Conservation (phyloP, 2,797 vertebrate species). For the Gila robusta region DNA sequence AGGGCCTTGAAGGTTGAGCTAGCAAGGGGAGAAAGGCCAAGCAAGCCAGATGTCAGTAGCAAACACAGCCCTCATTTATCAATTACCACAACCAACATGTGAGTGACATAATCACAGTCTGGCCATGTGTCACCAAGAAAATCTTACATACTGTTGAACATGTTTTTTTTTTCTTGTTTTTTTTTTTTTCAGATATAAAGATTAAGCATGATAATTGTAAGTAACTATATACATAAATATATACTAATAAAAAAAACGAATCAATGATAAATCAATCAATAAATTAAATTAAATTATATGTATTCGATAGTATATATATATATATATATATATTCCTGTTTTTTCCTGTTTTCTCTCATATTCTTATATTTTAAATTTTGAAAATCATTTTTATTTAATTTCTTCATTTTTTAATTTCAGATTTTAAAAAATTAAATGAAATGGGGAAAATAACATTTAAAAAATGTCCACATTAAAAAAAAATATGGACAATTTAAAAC, state of each 20-base stretch:
- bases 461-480: not conserved
- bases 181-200: not conserved
- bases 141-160: not conserved
- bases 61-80: slow-evolving; percentile 79
- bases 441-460: too few relatives aligned
- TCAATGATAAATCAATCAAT: too few relatives aligned
- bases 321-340: too few relatives aligned
- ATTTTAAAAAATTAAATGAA: not conserved
- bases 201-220: not conserved
- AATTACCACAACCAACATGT: slow-evolving; percentile 83
- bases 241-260: too few relatives aligned
- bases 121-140: slow-evolving; percentile 7
- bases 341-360: too few relatives aligned
- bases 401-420: too few relatives aligned
- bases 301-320: too few relatives aligned
- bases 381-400: not conserved
- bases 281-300: not conserved
- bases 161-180: not conserved
- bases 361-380: not conserved
- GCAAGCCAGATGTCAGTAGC: slow-evolving; percentile 81
- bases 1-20: slow-evolving; percentile 87
- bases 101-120: slow-evolving; percentile 71
- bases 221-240: not conserved
- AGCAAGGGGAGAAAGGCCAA: slow-evolving; percentile 84
- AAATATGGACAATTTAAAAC: not conserved